Evolutionary conservation across 2,888 invertebrate genomes (phyloP), one percentile per base, ranked within the genome.

Genomic region (Drosophila putrida): DNA sequence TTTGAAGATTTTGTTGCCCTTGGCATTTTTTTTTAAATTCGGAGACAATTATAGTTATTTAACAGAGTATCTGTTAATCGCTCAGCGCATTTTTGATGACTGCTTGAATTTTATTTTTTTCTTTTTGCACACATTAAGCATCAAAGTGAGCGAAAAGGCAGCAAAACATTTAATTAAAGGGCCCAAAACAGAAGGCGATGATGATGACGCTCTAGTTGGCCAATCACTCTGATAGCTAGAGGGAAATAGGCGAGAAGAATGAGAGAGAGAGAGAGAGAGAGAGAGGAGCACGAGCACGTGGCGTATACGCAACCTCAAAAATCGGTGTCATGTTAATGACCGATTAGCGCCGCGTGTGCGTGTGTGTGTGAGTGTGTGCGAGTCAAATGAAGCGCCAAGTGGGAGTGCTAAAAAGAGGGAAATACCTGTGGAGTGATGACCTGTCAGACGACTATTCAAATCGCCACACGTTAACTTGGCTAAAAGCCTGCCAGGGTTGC

Each of bases 261-360:
- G 31, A 4, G 36, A 6, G 25, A 5, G 15, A 8, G 11, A 27
- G 2, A 28, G 51, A 27, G 33, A n/a, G 31, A 4, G 36, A 4
- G 20, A 5, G 15, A 9, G 9, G 53, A 28, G 6, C 8, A 5
- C 5, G 36, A 47, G 60, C 68, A 82, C 82, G 63, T 58, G 83
- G 70, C 82, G 80, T 80, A 80, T 75, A 66, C 72, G 68, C 61
- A 83, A 78, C 68, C 58, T 71, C 43, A 71, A 61, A 80, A 82
- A 85, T 78, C 76, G 80, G 80, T 80, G 86, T 76, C 84, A 80
- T 86, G 86, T 67, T 75, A 88, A 82, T 88, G 83, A 86, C 80
- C 88, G 88, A 85, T 88, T 82, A 85, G 67, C 57, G 65, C 66
- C 41, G 75, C 73, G 71, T 77, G 66, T 69, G 72, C 38, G 60